These are phyloP conservation scores for Leucoma salicis DNA, from an alignment of 2,888 invertebrate genomes.

Conservation along the genomic window DNA sequence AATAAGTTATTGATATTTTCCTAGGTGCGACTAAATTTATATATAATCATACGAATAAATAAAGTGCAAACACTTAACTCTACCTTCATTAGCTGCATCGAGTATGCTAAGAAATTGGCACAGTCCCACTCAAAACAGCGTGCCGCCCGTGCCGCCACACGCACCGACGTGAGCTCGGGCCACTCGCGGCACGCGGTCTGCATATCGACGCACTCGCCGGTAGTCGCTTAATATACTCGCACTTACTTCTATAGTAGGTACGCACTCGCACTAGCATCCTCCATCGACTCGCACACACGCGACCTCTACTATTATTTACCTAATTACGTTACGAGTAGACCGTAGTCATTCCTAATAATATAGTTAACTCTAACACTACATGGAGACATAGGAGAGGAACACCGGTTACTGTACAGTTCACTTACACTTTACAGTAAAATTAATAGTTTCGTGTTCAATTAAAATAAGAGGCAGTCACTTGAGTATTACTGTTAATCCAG, in stretches of 20 bases:
- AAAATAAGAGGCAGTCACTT: conserved; percentile 61
- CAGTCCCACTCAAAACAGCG: conserved; percentile 71
- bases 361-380: conserved; percentile 68
- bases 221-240: too few relatives aligned
- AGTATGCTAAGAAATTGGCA: conserved; percentile 79
- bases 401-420: conserved; percentile 78
- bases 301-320: conserved; percentile 58
- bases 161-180: background rate
- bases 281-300: conserved; percentile 36
- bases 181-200: conserved; percentile 22
- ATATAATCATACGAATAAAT: conserved; percentile 81
- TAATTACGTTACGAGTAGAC: conserved; percentile 59
- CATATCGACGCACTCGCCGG: conserved; percentile 26
- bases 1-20: conserved; percentile 82
- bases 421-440: conserved; percentile 60
- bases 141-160: conserved; percentile 13
- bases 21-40: conserved; percentile 82
- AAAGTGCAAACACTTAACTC: conserved; percentile 84
- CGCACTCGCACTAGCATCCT: conserved; percentile 24
- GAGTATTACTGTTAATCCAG: conserved; percentile 69
- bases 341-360: conserved; percentile 60
- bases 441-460: conserved; percentile 65
- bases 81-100: conserved; percentile 76
- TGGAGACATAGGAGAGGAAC: conserved; percentile 78
- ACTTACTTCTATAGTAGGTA: conserved; percentile 28